Evolutionary conservation across 1,140 invertebrate genomes (phyloP).

Genomic region (Drosophila mayri): DNA sequence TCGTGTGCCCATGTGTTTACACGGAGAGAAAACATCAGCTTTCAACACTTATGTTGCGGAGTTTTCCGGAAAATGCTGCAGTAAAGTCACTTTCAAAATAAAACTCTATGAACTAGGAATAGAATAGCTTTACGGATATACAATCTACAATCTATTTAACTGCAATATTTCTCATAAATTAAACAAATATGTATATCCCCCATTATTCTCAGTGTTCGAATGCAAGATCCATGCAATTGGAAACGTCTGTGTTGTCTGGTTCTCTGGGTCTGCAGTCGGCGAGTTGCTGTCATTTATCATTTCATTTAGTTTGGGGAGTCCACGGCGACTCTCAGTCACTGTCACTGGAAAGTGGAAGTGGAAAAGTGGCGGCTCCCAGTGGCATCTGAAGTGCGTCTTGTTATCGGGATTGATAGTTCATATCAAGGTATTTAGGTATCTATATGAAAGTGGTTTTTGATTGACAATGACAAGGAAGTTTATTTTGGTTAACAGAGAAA

Average conservation of each 20-base stretch:
- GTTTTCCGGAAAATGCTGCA: not conserved
- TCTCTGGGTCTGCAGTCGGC: constrained; percentile 34
- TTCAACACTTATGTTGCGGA: no score
- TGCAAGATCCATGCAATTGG: constrained; percentile 31
- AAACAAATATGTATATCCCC: no score
- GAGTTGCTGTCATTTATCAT: constrained; percentile 77
- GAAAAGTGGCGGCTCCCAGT: constrained; percentile 29
- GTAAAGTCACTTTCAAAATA: not conserved
- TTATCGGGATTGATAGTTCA: constrained; percentile 31
- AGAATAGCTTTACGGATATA: no score
- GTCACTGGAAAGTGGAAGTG: constrained; percentile 38
- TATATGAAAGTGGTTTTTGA: constrained; percentile 7
- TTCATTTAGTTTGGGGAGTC: constrained; percentile 34
- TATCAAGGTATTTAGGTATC: constrained; percentile 11
- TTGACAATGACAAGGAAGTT: not conserved
- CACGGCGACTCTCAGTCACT: constrained; percentile 22
- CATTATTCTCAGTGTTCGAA: constrained; percentile 3
- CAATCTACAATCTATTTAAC: not conserved
- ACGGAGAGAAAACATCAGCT: not conserved
- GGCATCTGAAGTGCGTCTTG: constrained; percentile 22
- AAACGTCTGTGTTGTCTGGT: constrained; percentile 28
- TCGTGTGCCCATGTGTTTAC: constrained; percentile 7
- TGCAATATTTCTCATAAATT: not conserved
- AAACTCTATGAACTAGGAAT: no score
- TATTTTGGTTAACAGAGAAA: not conserved